Base-by-base conservation (phyloP, 2,888 invertebrate genomes). In the Amiota mariae region DNA sequence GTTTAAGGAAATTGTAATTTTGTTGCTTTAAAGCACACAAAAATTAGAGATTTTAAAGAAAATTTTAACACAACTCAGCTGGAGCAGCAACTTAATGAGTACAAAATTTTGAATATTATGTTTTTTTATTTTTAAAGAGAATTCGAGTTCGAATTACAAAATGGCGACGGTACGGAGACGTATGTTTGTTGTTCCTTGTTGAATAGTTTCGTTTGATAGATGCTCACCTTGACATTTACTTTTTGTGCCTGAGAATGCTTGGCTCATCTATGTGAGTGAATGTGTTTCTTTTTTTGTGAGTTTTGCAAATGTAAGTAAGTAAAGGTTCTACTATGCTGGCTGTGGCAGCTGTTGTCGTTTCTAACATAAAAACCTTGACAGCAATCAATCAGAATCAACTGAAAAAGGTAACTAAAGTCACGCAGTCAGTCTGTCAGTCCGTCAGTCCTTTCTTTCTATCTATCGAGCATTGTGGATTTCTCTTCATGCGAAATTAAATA, bases 331-430 rank as follows among this genome's bases (percentile, higher is more conserved):
- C 24, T 48, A 24, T 51, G 67, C 13, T 51, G 20, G 24, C 18
- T 18, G 51, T 18, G 51, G 67, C 67, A 68, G 67, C 51, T 68
- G 67, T 48, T 48, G 66, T 48, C 15, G 18, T 48, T 15, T 36
- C 36, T 36, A 36, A n/a, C 66, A 47, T 66, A n/a, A 49, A 51
- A 56, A 70, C 51, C 79, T 77, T 86, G 83, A 83, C 83, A 83
- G 83, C 83, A 86, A 83, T 83, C 83, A 86, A 83, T 83, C 83
- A 83, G 86, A 82, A 20, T 8, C 66, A 66, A 51, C 54, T 12
- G 54, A 59, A 59, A 59, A 51, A 51, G 66, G 24, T 78, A 86
- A 83, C 82, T 86, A 85, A 73, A 83, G 82, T 85, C 81, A 82
- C 67, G 64, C 71, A 74, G n/a, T n/a, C n/a, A n/a, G n/a, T n/a